These are phyloP conservation scores for Andrena fulva DNA, from an alignment of 2,888 invertebrate genomes.

Conservation along the genomic window DNA sequence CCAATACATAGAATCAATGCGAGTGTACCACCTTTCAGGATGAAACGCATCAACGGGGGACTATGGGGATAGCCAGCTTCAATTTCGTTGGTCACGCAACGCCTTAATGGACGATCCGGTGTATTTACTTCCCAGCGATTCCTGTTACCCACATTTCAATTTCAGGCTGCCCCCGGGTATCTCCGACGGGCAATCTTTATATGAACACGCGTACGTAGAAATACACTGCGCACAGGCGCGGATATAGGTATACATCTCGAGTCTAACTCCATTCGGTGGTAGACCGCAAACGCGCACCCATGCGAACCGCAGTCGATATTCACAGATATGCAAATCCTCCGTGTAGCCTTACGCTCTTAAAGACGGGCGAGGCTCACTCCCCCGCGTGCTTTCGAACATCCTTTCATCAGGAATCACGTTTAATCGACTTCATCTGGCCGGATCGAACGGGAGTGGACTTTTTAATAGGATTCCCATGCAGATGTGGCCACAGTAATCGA, in stretches of 20 bases:
- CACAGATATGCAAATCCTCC: slow-evolving; percentile 67
- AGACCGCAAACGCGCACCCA: slow-evolving; percentile 55
- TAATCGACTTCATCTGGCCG: slow-evolving; percentile 4
- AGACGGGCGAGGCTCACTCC: not conserved
- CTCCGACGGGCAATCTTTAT: not conserved
- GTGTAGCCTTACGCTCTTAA: slow-evolving; percentile 21
- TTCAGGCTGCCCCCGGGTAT: slow-evolving; percentile 5
- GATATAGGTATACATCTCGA: slow-evolving; percentile 8
- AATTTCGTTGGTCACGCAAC: slow-evolving; percentile 49
- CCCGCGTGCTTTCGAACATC: not conserved
- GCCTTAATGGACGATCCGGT: slow-evolving; percentile 29
- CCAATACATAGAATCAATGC: slow-evolving; percentile 30
- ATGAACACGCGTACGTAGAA: too few relatives aligned
- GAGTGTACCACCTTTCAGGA: not conserved
- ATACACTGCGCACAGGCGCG: not conserved
- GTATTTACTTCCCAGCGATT: slow-evolving; percentile 39
- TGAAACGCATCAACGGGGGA: slow-evolving; percentile 9
- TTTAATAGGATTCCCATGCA: slow-evolving; percentile 19
- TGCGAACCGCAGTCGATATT: slow-evolving; percentile 60
- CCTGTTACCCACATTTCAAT: slow-evolving; percentile 52
- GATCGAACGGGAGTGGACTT: slow-evolving; percentile 2
- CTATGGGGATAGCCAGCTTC: not conserved
- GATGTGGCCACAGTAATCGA: slow-evolving; percentile 6
- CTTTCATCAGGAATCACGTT: not conserved
- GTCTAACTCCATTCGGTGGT: slow-evolving; percentile 61